Evolutionary conservation across 2,797 vertebrate species (phyloP), one percentile per base, ranked within the genome.

Genomic region (Phalloptychus januarius): DNA sequence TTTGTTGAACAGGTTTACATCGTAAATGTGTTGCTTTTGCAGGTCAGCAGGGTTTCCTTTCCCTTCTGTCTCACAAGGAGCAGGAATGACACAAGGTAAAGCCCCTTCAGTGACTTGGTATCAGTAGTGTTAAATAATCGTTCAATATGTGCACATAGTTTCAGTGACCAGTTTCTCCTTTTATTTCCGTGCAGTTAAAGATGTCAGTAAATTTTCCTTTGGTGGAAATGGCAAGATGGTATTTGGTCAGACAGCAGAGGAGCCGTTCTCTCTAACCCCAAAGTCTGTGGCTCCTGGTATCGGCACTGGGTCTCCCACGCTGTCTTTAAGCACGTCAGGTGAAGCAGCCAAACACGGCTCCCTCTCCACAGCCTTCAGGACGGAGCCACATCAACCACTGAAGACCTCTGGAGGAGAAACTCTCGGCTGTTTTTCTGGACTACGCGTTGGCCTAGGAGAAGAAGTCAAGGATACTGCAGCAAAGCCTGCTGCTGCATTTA

Each of bases 381-480:
- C 82, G 16, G 96, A 96, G 50, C 40, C 87, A 5, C 91, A n/a
- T n/a, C n/a, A 95, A 25, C 76, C 92, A 0, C 72, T 91, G 3
- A 97, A 96, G 88, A 87, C 88, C 2, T 90, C 38, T 4, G 88
- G 93, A 52, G 97, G 97, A n/a, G 98, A 99, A 89, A 98, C 98
- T 0, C 95, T 99, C 0, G 98, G 98, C 13, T 95, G 95, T 80
- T 99, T 99, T 79, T 98, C 97, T 0, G 97, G 96, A 10, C 93
- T 99, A 0, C 95, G 97, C 0, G 98, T 99, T 3, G 96, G 97
- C 73, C 97, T 96, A 56, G 95, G 94, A 1, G 97, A 98, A 12
- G 97, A 98, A 28, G 93, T 89, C 2, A 97, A 96, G 79, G 89
- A 92, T 3, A 33, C 80, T 13, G 15, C 88, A 0, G 84, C 86